These are phyloP conservation scores for Eumaeus atala DNA, from an alignment of 1,140 invertebrate species.

Conservation along the genomic window DNA sequence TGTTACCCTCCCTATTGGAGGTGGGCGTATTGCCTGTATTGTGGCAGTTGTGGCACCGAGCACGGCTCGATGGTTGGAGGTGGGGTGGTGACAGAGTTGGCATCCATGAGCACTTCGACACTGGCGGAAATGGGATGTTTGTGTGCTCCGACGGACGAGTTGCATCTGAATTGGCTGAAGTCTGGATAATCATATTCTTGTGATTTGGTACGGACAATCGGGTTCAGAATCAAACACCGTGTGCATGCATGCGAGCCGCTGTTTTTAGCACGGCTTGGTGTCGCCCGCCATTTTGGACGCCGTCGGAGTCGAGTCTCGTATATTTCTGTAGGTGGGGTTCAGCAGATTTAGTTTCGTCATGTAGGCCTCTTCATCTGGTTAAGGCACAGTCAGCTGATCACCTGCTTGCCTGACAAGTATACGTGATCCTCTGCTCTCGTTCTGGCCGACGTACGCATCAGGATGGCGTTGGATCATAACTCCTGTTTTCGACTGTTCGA, in stretches of 20 bases:
- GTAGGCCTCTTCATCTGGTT: slow-evolving; percentile 35
- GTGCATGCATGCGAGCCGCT: slow-evolving; percentile 13
- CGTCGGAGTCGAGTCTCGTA: background rate
- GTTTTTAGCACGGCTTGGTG: slow-evolving; percentile 32
- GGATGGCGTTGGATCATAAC: slow-evolving; percentile 2
- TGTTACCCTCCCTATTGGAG: slow-evolving; percentile 73
- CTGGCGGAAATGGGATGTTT: too few relatives aligned
- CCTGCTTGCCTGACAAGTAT: slow-evolving; percentile 42
- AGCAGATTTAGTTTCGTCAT: slow-evolving; percentile 33
- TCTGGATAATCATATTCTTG: too few relatives aligned
- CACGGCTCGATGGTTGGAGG: slow-evolving; percentile 57
- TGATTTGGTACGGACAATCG: background rate
- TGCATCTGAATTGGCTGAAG: too few relatives aligned
- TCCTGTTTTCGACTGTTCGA: slow-evolving; percentile 25
- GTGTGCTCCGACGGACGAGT: too few relatives aligned
- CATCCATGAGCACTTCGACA: background rate
- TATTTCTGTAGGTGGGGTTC: slow-evolving; percentile 47
- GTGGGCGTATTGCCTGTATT: slow-evolving; percentile 72
- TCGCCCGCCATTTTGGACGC: slow-evolving; percentile 1
- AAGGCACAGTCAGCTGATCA: slow-evolving; percentile 50
- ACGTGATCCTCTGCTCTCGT: background rate
- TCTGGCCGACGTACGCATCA: background rate
- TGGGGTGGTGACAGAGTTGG: background rate
- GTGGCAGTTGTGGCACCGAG: slow-evolving; percentile 69
- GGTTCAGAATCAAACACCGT: slow-evolving; percentile 6